These are phyloP conservation scores for Chymomyza amoena DNA, from an alignment of 2,888 invertebrate genomes.

Conservation along the genomic window DNA sequence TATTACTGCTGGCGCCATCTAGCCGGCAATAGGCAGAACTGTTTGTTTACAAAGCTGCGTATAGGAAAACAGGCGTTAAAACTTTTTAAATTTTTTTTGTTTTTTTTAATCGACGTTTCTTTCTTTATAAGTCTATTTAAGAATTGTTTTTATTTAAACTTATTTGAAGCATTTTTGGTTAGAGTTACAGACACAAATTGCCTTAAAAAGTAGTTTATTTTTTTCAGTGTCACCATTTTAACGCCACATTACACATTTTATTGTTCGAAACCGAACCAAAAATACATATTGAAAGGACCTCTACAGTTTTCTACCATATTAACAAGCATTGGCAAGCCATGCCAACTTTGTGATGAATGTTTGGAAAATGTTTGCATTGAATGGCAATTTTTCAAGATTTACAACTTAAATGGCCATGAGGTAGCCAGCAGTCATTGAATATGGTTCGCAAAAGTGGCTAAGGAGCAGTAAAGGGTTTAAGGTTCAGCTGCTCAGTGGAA, in stretches of 20 bases:
- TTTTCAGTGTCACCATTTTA: slow-evolving; percentile 32
- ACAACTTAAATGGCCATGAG: slow-evolving; percentile 52
- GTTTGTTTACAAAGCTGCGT: no score
- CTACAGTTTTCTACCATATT: slow-evolving; percentile 4
- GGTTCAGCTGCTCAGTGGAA: slow-evolving; percentile 36
- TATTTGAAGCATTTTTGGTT: no score
- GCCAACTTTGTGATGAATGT: slow-evolving; percentile 65
- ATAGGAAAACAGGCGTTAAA: no score
- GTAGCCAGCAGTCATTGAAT: slow-evolving; percentile 10
- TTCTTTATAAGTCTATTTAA: no score
- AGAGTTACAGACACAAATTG: no score
- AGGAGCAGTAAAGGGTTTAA: neutral
- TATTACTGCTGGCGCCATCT: no score
- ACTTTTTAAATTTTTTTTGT: no score
- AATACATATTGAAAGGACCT: slow-evolving; percentile 32
- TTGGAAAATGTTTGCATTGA: slow-evolving; percentile 66
- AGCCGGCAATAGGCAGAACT: no score
- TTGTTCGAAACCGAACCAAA: slow-evolving; percentile 34
- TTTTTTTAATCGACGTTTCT: no score
- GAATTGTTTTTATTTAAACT: no score
- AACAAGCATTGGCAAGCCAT: neutral
- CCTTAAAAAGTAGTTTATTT: neutral
- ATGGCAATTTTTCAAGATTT: slow-evolving; percentile 76
- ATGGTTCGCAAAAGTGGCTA: neutral
- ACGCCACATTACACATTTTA: slow-evolving; percentile 38